These are phyloP conservation scores for Ridgeia piscesae DNA, from an alignment of 1,140 invertebrate species.

Conservation along the genomic window DNA sequence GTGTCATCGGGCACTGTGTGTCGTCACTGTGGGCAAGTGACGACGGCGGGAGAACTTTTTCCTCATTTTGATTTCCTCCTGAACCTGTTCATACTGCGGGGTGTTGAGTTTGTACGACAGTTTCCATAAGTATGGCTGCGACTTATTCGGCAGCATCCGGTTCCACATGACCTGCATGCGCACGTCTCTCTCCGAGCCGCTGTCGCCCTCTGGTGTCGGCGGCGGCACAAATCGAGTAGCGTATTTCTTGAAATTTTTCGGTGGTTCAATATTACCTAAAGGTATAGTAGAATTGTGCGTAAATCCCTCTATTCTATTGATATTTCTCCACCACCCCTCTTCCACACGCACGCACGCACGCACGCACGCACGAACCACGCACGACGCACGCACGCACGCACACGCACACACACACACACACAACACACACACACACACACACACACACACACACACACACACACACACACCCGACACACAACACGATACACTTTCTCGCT, in stretches of 20 bases:
- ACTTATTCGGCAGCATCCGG: constrained; percentile 27
- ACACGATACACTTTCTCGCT: too few species aligned
- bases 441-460: too few species aligned
- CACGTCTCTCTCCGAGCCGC: background rate
- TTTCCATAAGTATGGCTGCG: constrained; percentile 41
- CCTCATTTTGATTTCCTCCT: background rate
- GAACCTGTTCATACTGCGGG: constrained; percentile 43
- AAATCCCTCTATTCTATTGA: too few species aligned
- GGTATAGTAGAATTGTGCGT: background rate
- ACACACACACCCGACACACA: too few species aligned
- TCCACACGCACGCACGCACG: too few species aligned
- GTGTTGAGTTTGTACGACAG: constrained; percentile 50
- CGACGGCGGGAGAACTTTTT: background rate
- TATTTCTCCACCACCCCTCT: too few species aligned
- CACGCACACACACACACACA: too few species aligned
- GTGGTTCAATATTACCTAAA: constrained; percentile 53
- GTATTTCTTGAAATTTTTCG: constrained; percentile 54
- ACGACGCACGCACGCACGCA: too few species aligned
- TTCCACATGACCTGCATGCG: constrained; percentile 16
- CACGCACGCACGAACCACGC: too few species aligned
- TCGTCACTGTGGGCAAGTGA: background rate
- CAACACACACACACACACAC: too few species aligned
- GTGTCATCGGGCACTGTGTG: background rate
- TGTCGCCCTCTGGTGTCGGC: constrained; percentile 21
- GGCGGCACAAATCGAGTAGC: constrained; percentile 46